Conservation (phyloP, 2,888 invertebrate genomes). For the Neelides folsomi region DNA sequence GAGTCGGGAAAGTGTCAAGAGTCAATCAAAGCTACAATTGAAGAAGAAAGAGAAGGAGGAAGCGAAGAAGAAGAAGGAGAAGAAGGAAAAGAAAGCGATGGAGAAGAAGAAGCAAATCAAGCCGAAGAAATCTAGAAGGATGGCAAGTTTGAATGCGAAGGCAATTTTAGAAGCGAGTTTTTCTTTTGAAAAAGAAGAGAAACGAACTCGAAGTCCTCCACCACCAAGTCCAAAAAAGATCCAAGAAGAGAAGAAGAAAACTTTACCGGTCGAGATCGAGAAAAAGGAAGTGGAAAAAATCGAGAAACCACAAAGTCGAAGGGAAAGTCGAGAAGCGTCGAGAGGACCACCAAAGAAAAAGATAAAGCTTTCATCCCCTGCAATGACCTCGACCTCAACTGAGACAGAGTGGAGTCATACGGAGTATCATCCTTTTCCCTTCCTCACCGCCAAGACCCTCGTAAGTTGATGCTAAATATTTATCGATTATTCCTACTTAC, state of each 20-base stretch:
- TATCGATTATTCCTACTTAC: no score
- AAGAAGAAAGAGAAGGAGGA: not conserved
- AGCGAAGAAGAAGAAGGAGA: slow-evolving; percentile 5
- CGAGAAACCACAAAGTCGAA: not conserved
- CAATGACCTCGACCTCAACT: slow-evolving; percentile 23
- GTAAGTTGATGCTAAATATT: no score
- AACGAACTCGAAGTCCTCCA: slow-evolving; percentile 17
- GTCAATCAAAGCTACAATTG: slow-evolving; percentile 2
- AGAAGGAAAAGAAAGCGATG: slow-evolving; percentile 1
- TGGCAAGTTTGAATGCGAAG: slow-evolving; percentile 31
- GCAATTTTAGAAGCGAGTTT: slow-evolving; percentile 31
- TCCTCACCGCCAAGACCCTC: no score
- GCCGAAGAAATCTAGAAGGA: slow-evolving; percentile 14
- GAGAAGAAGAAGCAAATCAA: slow-evolving; percentile 14
- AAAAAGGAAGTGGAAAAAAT: not conserved
- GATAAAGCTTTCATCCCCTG: slow-evolving; percentile 15
- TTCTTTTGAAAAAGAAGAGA: slow-evolving; percentile 27
- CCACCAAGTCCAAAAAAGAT: slow-evolving; percentile 1
- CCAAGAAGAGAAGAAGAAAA: slow-evolving; percentile 15
- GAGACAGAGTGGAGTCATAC: no score
- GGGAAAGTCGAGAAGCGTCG: slow-evolving; percentile 2
- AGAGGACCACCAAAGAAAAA: slow-evolving; percentile 20
- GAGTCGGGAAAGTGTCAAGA: not conserved
- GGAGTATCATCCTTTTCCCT: no score
- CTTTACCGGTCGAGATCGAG: slow-evolving; percentile 5